Base-by-base conservation (phyloP, 2,797 vertebrate species). In the Syngnathus rostellatus region DNA sequence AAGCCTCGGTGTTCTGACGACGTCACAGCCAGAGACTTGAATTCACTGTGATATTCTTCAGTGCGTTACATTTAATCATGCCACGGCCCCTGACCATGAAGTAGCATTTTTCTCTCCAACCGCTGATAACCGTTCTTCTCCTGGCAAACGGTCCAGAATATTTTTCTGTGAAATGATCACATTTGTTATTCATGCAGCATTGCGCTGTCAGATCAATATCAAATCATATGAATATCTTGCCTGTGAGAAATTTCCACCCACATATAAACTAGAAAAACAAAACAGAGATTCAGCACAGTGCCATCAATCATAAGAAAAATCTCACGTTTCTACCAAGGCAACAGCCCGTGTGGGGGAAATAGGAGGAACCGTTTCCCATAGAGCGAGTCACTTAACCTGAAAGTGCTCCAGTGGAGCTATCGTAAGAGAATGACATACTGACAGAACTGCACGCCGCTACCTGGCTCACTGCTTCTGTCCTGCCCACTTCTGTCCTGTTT, bases 291-390 rank as follows among this genome's bases (percentile, higher is more conserved):
- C 21, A 14, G 62, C 43, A 40, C 16, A 14, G 72, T 67, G 68
- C 61, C 79, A 85, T 86, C 80, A 79, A 76, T 86, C 82, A 86
- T 80, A 16, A 70, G 75, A 79, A 73, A 82, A 81, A 76, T 76
- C 76, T 73, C 21, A 58, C 76, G 63, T 69, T 73, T 66, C 72
- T 78, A 64, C 1, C 46, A 65, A 76, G 77, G 74, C 71, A 77
- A 66, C 74, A 81, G 80, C 75, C 71, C 77, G 55, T 81, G 74
- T 69, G 78, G 72, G 72, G 78, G 66, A 77, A 65, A 57, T 16
- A n/a, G 43, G 45, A 40, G 23, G 2, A 64, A 37, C 12, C 39
- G 43, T 57, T 37, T 55, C 16, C 21, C 14, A n/a, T 58, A 51
- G 62, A 53, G 48, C 63, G 79, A 86, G 81, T 84, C 82, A 85